Base-by-base conservation (phyloP, 2,113 vertebrate genomes). In the Sinocyclocheilus anophthalmus region DNA sequence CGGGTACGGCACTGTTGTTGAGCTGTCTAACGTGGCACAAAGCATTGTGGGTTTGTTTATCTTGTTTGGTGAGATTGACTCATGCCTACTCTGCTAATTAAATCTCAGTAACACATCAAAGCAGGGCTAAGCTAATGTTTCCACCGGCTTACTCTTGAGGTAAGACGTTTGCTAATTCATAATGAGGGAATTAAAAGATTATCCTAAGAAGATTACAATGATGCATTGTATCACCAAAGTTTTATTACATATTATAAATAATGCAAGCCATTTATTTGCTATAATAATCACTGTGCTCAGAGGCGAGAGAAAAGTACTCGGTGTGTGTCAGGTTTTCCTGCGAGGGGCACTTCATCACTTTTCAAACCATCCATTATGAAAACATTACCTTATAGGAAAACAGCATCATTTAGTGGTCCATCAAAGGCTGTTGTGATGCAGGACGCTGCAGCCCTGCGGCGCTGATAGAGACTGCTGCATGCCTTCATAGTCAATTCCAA, bases 41-140 rank as follows among this genome's bases (percentile, higher is more conserved):
- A 37, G 76, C 86, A 88, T 88, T 87, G 87, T 88, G 90, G 88
- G 24, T 39, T 61, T 70, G 81, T 73, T 86, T 92, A 89, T 92
- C 93, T 91, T 88, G 85, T 88, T 86, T 87, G 26, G 48, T 50
- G n/a, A 26, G 81, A 92, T 88, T 90, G 80, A 87, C 83, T 85
- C 76, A 84, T 83, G 90, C 86, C 86, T 89, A 48, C 87, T 88
- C 86, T 89, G 81, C 87, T 86, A 93, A 93, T 94, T 92, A 93
- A 93, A 92, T 87, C 81, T 85, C 39, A 76, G 65, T 82, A 81
- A 45, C 80, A 86, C 81, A 79, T 79, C 81, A 75, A 76, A 85
- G 48, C 33, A 42, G 16, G 72, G 61, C 59, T 16, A 73, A 76
- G 63, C 61, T 88, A 81, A 75, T 83, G 70, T 88, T 85, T 88